Conservation (phyloP, 2,113 vertebrate species). For the Siniperca knerii region DNA sequence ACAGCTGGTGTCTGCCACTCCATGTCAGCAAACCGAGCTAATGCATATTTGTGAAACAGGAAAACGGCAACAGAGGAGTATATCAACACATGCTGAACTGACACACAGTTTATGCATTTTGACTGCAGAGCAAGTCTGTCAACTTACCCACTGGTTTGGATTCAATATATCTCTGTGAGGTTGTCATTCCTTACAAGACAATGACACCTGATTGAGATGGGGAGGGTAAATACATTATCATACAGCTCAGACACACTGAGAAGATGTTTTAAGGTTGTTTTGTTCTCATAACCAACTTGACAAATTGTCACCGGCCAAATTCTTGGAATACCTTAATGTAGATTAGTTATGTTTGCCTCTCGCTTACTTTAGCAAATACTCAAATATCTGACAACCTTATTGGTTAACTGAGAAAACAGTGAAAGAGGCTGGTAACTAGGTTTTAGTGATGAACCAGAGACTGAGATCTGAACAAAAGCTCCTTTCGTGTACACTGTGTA, state of each 20-base stretch:
- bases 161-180: conserved; percentile 79
- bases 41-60: conserved; percentile 39
- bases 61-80: conserved; percentile 16
- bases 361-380: not conserved
- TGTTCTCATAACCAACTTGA: not conserved
- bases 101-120: not conserved
- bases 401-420: not conserved
- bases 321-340: not conserved
- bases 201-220: conserved; percentile 50
- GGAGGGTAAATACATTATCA: not conserved
- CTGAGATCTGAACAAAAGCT: not conserved
- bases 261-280: not conserved
- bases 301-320: not conserved
- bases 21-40: conserved; percentile 80
- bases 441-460: not conserved
- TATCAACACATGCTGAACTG: conserved; percentile 12
- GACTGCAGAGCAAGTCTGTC: not conserved
- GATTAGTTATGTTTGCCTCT: not conserved
- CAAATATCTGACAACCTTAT: not conserved
- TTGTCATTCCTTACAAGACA: conserved; percentile 77
- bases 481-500: not conserved
- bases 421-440: not conserved
- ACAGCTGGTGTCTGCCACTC: conserved; percentile 91
- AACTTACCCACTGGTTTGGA: conserved; percentile 77
- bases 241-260: not conserved